These are phyloP conservation scores for Smutsia temminckii DNA, from an alignment of 2,797 vertebrate species.

Conservation along the genomic window DNA sequence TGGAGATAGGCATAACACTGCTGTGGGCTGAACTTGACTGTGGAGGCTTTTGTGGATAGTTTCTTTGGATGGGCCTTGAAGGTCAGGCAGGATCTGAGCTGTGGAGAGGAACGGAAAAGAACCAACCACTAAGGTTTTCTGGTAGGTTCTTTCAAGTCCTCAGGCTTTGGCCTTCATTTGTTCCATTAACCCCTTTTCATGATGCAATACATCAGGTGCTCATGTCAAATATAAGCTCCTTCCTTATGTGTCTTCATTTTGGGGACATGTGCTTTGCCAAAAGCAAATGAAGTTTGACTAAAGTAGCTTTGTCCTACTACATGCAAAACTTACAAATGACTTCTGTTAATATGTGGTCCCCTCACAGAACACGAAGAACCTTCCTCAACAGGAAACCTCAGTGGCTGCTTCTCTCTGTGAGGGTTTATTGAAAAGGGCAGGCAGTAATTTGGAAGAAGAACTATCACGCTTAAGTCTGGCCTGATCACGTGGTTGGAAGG, in stretches of 20 bases:
- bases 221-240: constrained; percentile 5
- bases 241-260: constrained; percentile 1
- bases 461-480: not conserved
- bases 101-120: not conserved
- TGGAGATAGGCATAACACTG: not conserved
- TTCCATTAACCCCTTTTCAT: not conserved
- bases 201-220: not conserved
- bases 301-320: not conserved
- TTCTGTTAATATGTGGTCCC: not conserved
- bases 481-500: not conserved
- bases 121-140: not conserved
- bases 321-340: not conserved
- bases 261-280: not conserved
- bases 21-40: not conserved
- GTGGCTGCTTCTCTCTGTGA: not conserved
- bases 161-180: not conserved
- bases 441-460: not conserved
- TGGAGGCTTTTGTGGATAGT: not conserved
- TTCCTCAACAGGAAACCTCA: constrained; percentile 32
- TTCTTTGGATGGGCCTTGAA: not conserved
- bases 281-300: not conserved
- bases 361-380: not conserved
- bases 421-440: not conserved
- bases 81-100: not conserved
- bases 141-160: not conserved